Evolutionary conservation across 1,140 invertebrate genomes (phyloP).

Genomic region (Trachymyrmex septentrionalis): DNA sequence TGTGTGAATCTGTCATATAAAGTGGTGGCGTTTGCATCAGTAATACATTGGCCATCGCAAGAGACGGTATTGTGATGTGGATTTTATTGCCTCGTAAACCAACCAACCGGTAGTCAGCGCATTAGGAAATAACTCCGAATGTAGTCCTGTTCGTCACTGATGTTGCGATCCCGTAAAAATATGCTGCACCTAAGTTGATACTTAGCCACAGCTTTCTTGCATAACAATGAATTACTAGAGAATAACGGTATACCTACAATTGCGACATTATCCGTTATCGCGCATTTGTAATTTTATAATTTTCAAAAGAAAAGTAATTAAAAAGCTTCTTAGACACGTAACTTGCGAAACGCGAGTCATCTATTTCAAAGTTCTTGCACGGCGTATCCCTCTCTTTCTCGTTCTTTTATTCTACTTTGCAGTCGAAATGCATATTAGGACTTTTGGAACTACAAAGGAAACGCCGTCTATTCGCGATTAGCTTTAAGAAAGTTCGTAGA

Average conservation of each 20-base stretch:
- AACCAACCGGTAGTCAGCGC: slow-evolving; percentile 75
- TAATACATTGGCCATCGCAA: slow-evolving; percentile 54
- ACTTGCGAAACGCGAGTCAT: background rate
- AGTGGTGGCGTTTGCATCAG: slow-evolving; percentile 83
- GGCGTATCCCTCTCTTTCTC: background rate
- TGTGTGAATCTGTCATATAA: slow-evolving; percentile 84
- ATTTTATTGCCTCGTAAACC: slow-evolving; percentile 86
- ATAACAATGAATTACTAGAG: background rate
- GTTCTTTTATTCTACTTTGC: background rate
- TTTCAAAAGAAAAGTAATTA: background rate
- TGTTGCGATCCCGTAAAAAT: slow-evolving; percentile 66
- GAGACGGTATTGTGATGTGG: slow-evolving; percentile 81
- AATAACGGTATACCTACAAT: slow-evolving; percentile 1
- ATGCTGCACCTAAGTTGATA: slow-evolving; percentile 15
- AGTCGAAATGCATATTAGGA: slow-evolving; percentile 16
- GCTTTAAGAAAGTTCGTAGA: slow-evolving; percentile 43
- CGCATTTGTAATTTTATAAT: background rate
- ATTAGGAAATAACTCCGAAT: slow-evolving; percentile 82
- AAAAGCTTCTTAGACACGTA: background rate
- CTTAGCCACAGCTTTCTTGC: slow-evolving; percentile 14
- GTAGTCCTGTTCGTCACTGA: slow-evolving; percentile 51
- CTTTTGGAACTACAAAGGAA: slow-evolving; percentile 1
- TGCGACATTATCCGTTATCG: background rate
- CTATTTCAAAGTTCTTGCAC: background rate
- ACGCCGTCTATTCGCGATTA: slow-evolving; percentile 51